Percentiles rank a stretch among this genome's conserved stretches.
These are phyloP conservation scores for Simalia tracyae DNA, from an alignment of 2,797 vertebrate species.

Conservation along the genomic window DNA sequence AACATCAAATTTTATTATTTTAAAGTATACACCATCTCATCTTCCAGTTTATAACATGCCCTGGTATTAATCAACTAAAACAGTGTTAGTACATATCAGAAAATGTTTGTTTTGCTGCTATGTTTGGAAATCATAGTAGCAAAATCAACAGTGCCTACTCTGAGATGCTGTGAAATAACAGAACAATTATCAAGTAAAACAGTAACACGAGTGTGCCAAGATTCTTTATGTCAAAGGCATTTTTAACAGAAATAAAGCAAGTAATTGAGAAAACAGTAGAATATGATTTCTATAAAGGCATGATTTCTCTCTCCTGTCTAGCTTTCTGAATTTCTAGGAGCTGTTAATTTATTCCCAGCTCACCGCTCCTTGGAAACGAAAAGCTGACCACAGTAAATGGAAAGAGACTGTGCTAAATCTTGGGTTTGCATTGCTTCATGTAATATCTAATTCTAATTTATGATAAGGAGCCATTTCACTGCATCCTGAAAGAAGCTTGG, in stretches of 20 bases:
- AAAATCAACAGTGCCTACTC: not conserved
- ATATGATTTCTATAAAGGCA: not conserved
- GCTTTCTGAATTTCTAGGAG: not conserved
- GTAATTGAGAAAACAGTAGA: not conserved
- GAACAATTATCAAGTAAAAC: not conserved
- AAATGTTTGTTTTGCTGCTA: not conserved
- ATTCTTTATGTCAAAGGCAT: not conserved
- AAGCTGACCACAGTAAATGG: not conserved
- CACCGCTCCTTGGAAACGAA: not conserved
- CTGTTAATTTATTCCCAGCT: constrained; percentile 18
- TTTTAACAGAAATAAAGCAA: not conserved
- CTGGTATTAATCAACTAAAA: not conserved
- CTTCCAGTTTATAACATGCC: not conserved
- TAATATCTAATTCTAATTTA: not conserved
- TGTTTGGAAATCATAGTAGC: not conserved
- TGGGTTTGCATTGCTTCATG: not conserved
- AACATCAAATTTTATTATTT: not conserved
- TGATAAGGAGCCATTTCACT: not conserved
- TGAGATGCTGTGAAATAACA: not conserved
- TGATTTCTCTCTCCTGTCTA: not conserved
- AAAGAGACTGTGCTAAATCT: constrained; percentile 6
- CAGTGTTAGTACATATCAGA: not conserved
- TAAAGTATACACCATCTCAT: not conserved
- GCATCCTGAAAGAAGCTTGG: not conserved
- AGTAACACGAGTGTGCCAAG: not conserved